These are phyloP conservation scores for Sarcophaga variegata DNA, from an alignment of 2,888 invertebrate genomes.

Conservation along the genomic window DNA sequence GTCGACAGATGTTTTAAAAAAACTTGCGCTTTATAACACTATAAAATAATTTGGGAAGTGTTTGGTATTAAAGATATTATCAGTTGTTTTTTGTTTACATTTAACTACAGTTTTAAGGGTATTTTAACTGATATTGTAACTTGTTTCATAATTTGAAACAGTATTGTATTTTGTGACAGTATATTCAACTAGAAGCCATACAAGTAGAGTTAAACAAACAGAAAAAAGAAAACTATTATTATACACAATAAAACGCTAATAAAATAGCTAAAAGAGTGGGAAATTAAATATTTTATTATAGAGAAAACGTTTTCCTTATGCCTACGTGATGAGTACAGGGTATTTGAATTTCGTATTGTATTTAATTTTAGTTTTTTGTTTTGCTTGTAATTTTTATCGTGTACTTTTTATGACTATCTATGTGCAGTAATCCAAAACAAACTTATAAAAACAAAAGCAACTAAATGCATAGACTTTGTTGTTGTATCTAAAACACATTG, in stretches of 20 bases:
- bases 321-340: not conserved
- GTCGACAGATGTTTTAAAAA: not conserved
- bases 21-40: slow-evolving; percentile 39
- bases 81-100: slow-evolving; percentile 19
- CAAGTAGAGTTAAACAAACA: not conserved
- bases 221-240: not conserved
- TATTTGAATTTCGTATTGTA: not conserved
- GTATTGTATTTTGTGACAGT: too few species aligned
- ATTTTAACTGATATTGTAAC: not conserved
- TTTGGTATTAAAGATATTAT: slow-evolving; percentile 5
- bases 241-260: too few species aligned
- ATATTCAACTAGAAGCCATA: not conserved
- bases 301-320: too few species aligned
- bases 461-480: not conserved
- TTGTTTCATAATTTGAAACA: not conserved
- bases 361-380: slow-evolving; percentile 42
- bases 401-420: slow-evolving; percentile 12
- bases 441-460: slow-evolving; percentile 21
- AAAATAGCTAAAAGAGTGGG: not conserved
- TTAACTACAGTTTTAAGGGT: slow-evolving; percentile 15
- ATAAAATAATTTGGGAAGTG: slow-evolving; percentile 39
- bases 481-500: slow-evolving; percentile 9
- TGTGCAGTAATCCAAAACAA: slow-evolving; percentile 25
- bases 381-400: slow-evolving; percentile 49
- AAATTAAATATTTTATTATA: too few species aligned